These are phyloP conservation scores for Bombylius discolor DNA, from an alignment of 2,888 invertebrate species.

Conservation along the genomic window DNA sequence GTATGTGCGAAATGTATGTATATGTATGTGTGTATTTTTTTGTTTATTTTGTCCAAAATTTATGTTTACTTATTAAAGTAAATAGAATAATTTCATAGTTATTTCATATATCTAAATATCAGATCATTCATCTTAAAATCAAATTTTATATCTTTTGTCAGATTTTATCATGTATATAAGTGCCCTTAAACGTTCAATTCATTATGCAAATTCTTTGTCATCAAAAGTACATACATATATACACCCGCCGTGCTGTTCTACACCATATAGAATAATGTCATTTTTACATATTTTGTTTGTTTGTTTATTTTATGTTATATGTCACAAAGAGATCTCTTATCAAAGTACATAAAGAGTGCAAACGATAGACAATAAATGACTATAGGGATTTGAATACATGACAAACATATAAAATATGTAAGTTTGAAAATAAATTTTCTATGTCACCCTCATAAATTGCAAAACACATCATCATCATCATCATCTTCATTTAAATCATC, in stretches of 20 bases:
- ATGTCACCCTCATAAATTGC: not conserved
- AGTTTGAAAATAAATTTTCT: not conserved
- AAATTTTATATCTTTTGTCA: not conserved
- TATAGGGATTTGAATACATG: not conserved
- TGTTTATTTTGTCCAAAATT: no score
- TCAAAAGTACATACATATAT: not conserved
- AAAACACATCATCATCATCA: not conserved
- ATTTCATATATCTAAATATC: no score
- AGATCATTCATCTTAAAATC: no score
- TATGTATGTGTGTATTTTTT: no score
- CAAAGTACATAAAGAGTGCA: not conserved
- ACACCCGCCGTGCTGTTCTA: no score
- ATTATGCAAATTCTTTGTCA: not conserved
- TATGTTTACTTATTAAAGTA: no score
- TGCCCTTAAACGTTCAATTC: constrained; percentile 2
- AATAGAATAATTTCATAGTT: no score
- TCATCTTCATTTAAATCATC: no score
- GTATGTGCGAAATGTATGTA: no score
- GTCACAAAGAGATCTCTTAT: not conserved
- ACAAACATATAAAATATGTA: not conserved
- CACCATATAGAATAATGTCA: no score
- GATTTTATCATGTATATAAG: not conserved
- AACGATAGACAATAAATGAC: not conserved
- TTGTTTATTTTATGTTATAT: not conserved
- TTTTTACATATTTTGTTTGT: not conserved